Percentiles rank a stretch among this genome's conserved stretches.
Conservation (phyloP, 2,888 invertebrate species). For the Chrysotoxum bicinctum region DNA sequence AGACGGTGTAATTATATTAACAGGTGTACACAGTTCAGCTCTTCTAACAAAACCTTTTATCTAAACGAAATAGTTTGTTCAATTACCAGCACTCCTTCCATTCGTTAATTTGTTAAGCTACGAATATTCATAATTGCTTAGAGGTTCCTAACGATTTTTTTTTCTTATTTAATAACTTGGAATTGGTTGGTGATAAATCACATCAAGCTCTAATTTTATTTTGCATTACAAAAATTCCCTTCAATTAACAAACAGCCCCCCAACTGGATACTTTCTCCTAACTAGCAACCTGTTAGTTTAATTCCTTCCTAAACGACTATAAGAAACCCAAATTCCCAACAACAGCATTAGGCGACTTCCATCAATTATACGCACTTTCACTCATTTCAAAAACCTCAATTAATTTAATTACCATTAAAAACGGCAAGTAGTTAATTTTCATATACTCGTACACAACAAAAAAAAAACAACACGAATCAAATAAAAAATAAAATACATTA, state of each 20-base stretch:
- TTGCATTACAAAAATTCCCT: not conserved
- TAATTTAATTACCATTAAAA: conserved; percentile 65
- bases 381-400: conserved; percentile 15
- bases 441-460: not conserved
- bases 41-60: too few species aligned
- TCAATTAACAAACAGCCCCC: not conserved
- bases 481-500: conserved; percentile 53
- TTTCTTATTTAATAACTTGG: too few species aligned
- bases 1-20: too few species aligned
- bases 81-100: too few species aligned
- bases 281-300: conserved; percentile 25
- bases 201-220: not conserved
- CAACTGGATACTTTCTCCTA: not conserved
- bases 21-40: too few species aligned
- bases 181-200: not conserved
- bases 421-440: conserved; percentile 60
- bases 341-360: not conserved
- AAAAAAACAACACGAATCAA: conserved; percentile 41
- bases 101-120: too few species aligned
- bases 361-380: conserved; percentile 36
- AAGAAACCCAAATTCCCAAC: not conserved
- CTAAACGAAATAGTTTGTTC: too few species aligned
- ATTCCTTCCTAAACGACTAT: conserved; percentile 12
- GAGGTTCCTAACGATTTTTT: too few species aligned
- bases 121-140: too few species aligned